Percentiles rank a stretch among this genome's conserved stretches.
Conservation (phyloP, 2,797 vertebrate species). For the Hozukius guyotensis region DNA sequence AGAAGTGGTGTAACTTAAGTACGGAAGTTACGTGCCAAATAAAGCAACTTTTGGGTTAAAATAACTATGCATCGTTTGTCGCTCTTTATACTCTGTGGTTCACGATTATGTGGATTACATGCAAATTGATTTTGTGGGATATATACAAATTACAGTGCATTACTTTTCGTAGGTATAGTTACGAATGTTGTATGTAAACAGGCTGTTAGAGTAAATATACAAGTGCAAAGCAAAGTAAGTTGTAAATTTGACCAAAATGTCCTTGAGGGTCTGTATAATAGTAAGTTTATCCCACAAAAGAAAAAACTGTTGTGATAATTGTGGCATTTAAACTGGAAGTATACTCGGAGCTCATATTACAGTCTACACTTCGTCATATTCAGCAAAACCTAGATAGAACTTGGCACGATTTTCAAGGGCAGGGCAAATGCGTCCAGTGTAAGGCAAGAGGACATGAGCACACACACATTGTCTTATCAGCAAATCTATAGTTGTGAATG, state of each 20-base stretch:
- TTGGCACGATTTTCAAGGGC: constrained; percentile 62
- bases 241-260: not conserved
- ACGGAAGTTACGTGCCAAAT: too few species aligned
- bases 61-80: too few species aligned
- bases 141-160: too few species aligned
- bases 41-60: too few species aligned
- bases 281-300: constrained; percentile 12
- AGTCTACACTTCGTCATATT: constrained; percentile 42
- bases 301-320: constrained; percentile 12
- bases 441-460: constrained; percentile 43
- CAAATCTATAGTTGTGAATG: constrained; percentile 62
- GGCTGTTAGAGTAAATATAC: not conserved
- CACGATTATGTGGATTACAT: too few species aligned
- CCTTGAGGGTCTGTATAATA: not conserved
- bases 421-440: constrained; percentile 28
- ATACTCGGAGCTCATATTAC: constrained; percentile 36
- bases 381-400: constrained; percentile 48
- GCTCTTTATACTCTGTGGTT: too few species aligned
- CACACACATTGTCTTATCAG: constrained; percentile 60
- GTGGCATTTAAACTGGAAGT: constrained; percentile 16
- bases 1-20: too few species aligned
- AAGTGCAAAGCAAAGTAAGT: not conserved
- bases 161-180: too few species aligned
- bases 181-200: not conserved
- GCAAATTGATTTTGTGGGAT: too few species aligned